Percentiles rank a stretch among this genome's conserved stretches.
phyloP scores from a whole-genome alignment of 2,888 invertebrate species.

The Asteroscopus sphinx region DNA sequence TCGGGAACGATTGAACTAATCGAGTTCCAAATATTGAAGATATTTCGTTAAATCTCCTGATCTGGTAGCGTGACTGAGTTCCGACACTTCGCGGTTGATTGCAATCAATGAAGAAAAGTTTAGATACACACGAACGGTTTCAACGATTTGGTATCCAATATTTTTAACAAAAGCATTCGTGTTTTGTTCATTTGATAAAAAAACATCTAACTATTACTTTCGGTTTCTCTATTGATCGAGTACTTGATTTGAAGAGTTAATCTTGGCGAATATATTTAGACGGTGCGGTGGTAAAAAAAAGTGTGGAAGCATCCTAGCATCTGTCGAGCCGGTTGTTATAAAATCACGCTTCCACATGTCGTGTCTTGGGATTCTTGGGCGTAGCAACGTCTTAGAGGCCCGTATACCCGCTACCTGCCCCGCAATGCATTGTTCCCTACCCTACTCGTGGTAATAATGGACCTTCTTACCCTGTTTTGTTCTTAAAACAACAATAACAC shows the following conservation, averaged over 20 bases:
- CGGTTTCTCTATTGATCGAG: constrained; percentile 49
- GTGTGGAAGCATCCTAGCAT: constrained; percentile 75
- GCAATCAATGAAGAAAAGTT: constrained; percentile 72
- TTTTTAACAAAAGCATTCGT: constrained; percentile 65
- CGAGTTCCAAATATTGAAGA: constrained; percentile 42
- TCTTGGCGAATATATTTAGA: constrained; percentile 55
- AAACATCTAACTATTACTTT: constrained; percentile 40
- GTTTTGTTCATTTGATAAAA: constrained; percentile 53
- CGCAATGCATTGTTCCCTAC: constrained; percentile 74
- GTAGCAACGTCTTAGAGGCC: constrained; percentile 70
- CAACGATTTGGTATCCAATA: constrained; percentile 68
- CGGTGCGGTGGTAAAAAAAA: constrained; percentile 55
- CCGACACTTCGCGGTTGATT: constrained; percentile 72
- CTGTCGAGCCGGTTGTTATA: constrained; percentile 75
- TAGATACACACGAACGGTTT: constrained; percentile 76
- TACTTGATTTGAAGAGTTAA: constrained; percentile 26
- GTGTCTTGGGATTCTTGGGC: constrained; percentile 58
- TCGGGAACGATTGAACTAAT: constrained; percentile 30
- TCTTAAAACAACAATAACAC: constrained; percentile 75
- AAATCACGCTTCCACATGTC: constrained; percentile 78
- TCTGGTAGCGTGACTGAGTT: constrained; percentile 68
- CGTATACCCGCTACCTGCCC: constrained; percentile 85
- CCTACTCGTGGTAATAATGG: constrained; percentile 71
- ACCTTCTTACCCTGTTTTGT: constrained; percentile 82
- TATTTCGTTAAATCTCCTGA: constrained; percentile 59